Base-by-base conservation (phyloP, 2,888 invertebrate species). In the Eupithecia tripunctaria region DNA sequence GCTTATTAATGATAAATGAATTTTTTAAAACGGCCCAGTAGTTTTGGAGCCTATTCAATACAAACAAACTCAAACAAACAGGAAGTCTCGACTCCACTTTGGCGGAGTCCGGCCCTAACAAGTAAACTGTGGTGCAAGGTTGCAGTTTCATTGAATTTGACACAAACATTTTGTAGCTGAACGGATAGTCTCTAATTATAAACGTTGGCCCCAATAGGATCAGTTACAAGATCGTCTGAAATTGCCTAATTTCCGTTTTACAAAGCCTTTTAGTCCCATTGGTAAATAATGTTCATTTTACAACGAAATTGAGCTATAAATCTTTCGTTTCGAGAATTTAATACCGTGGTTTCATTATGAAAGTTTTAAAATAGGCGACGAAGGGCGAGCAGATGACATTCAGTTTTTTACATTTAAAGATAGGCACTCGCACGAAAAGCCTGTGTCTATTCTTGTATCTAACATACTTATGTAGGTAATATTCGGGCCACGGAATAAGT, bases 231-330 rank as follows among this genome's bases (percentile, higher is more conserved):
- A 56, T 47, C 25, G 64, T 64, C 43, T 65, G 51, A 67, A 70
- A 72, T 47, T 67, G 41, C 56, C 60, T 72, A 62, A 67, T 69
- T 69, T 71, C 70, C 43, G 25, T 62, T 63, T 67, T 32, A 62
- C 59, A 65, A 65, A 74, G 71, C 68, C n/a, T 68, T 71, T 69
- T 59, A 68, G 32, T 67, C 66, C 63, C 67, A 38, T 18, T 29
- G 65, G 67, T 68, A 73, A 65, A 73, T 71, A 65, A 64, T 29
- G 65, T 65, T 66, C 29, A 71, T 71, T 74, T 41, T n/a, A 38
- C 29, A 64, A 64, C 32, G 21, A n/a, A 62, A 68, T 65, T 68
- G 10, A 4, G 68, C 12, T 21, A 65, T 68, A 62, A 65, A 68
- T 68, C 47, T 68, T 41, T 43, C 3, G 15, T 41, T 66, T 60